Conservation (phyloP, 2,888 invertebrate species). For the Desoria tigrina region DNA sequence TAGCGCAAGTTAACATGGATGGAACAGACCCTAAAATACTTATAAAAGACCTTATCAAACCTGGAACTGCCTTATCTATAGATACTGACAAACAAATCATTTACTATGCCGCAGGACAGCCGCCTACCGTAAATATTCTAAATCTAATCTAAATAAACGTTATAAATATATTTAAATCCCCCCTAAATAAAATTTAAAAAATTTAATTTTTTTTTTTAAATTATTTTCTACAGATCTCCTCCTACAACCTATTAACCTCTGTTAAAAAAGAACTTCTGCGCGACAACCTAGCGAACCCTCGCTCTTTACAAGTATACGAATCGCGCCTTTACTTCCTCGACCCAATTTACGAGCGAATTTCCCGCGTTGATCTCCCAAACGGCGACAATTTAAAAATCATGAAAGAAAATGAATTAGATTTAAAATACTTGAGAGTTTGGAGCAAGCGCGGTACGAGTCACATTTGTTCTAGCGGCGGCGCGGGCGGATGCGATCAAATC, state of each 20-base stretch:
- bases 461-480: constrained; percentile 56
- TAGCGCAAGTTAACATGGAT: constrained; percentile 83
- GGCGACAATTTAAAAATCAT: constrained; percentile 75
- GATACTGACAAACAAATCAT: constrained; percentile 75
- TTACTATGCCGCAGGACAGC: constrained; percentile 83
- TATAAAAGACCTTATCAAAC: constrained; percentile 69
- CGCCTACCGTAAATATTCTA: constrained; percentile 64
- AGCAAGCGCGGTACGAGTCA: constrained; percentile 68
- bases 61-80: constrained; percentile 69
- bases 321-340: constrained; percentile 84
- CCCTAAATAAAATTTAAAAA: too few relatives aligned
- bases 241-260: constrained; percentile 63
- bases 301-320: constrained; percentile 78
- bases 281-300: constrained; percentile 70
- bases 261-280: constrained; percentile 69
- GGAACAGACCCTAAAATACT: constrained; percentile 77
- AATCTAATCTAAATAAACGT: too few relatives aligned
- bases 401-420: constrained; percentile 80
- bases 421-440: constrained; percentile 84
- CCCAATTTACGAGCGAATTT: constrained; percentile 83
- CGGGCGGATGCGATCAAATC: constrained; percentile 92
- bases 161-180: too few relatives aligned
- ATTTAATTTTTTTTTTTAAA: too few relatives aligned
- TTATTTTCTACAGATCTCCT: constrained; percentile 57
- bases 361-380: constrained; percentile 76